Conservation (phyloP, 2,797 vertebrate species). For the Syngnathus rostellatus region DNA sequence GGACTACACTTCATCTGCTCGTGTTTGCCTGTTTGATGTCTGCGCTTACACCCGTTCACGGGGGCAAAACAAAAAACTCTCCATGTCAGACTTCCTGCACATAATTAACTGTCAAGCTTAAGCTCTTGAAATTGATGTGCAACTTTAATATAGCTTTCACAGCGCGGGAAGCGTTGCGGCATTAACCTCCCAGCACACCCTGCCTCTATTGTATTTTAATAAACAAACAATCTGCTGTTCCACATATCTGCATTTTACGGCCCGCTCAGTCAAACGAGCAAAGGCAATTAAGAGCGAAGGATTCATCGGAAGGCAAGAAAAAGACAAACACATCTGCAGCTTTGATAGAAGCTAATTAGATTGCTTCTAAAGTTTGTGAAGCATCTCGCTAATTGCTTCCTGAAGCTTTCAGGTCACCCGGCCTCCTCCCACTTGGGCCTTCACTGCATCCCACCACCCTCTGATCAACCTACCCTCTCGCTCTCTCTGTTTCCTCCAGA, state of each 20-base stretch:
- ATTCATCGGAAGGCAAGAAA: slow-evolving; percentile 47
- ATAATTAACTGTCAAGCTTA: slow-evolving; percentile 59
- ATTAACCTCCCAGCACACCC: slow-evolving; percentile 43
- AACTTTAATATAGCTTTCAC: slow-evolving; percentile 42
- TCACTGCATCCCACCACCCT: slow-evolving; percentile 19
- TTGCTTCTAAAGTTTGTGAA: slow-evolving; percentile 60
- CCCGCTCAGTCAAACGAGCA: slow-evolving; percentile 64
- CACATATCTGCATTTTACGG: slow-evolving; percentile 61
- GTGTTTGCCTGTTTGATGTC: slow-evolving; percentile 15
- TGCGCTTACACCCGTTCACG: slow-evolving; percentile 17
- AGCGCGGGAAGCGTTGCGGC: slow-evolving; percentile 25
- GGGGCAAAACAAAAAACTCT: slow-evolving; percentile 9
- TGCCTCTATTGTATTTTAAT: slow-evolving; percentile 56
- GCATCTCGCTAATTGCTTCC: slow-evolving; percentile 65
- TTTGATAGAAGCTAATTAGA: slow-evolving; percentile 71
- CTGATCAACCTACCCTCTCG: slow-evolving; percentile 32
- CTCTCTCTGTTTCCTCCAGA: slow-evolving; percentile 7
- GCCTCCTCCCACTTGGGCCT: slow-evolving; percentile 51
- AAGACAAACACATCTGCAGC: slow-evolving; percentile 47
- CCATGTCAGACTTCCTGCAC: slow-evolving; percentile 30
- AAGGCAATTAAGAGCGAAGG: slow-evolving; percentile 64
- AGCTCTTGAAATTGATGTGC: slow-evolving; percentile 26
- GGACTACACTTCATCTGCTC: slow-evolving; percentile 10
- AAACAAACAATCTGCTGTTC: slow-evolving; percentile 67
- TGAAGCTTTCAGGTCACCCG: slow-evolving; percentile 60